A percentile compares a stretch with the other conserved stretches of the same genome.
These are phyloP conservation scores for Sphaerophoria rueppellii DNA, from an alignment of 2,888 invertebrate species.

Conservation along the genomic window DNA sequence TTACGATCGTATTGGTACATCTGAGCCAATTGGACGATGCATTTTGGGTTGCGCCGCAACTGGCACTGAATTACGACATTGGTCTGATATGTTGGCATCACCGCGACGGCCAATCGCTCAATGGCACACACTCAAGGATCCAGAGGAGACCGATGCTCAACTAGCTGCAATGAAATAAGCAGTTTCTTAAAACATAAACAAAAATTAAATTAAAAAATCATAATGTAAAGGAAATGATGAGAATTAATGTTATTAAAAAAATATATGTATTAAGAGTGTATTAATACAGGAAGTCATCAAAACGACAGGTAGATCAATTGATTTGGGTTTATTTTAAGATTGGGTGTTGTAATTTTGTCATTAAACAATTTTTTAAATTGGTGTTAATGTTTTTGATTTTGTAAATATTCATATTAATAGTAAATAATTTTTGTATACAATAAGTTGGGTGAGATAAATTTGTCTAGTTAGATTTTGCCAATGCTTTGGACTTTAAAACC, in stretches of 20 bases:
- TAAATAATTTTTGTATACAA: slow-evolving; percentile 5
- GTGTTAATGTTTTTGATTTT: neutral
- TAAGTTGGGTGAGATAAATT: slow-evolving; percentile 36
- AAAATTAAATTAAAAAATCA: slow-evolving; percentile 5
- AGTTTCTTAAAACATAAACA: slow-evolving; percentile 31
- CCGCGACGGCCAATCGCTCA: slow-evolving; percentile 99
- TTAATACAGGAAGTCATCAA: slow-evolving; percentile 55
- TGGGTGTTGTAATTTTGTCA: slow-evolving; percentile 58
- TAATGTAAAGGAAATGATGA: slow-evolving; percentile 61
- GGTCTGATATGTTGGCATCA: slow-evolving; percentile 99
- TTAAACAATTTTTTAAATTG: neutral
- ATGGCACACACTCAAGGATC: slow-evolving; percentile 99
- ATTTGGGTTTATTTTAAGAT: slow-evolving; percentile 31
- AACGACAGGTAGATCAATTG: slow-evolving; percentile 67
- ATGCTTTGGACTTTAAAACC: neutral
- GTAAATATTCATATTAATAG: slow-evolving; percentile 8
- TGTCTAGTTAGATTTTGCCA: neutral
- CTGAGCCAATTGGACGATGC: slow-evolving; percentile 99
- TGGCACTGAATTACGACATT: slow-evolving; percentile 99
- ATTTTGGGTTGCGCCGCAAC: slow-evolving; percentile 98
- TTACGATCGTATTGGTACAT: slow-evolving; percentile 99
- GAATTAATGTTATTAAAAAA: slow-evolving; percentile 44
- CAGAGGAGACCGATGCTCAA: slow-evolving; percentile 88
- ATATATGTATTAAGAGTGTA: slow-evolving; percentile 26
- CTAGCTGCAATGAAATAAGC: slow-evolving; percentile 80